These are phyloP conservation scores for Riparia riparia DNA, from an alignment of 2,113 vertebrate species.

Conservation along the genomic window DNA sequence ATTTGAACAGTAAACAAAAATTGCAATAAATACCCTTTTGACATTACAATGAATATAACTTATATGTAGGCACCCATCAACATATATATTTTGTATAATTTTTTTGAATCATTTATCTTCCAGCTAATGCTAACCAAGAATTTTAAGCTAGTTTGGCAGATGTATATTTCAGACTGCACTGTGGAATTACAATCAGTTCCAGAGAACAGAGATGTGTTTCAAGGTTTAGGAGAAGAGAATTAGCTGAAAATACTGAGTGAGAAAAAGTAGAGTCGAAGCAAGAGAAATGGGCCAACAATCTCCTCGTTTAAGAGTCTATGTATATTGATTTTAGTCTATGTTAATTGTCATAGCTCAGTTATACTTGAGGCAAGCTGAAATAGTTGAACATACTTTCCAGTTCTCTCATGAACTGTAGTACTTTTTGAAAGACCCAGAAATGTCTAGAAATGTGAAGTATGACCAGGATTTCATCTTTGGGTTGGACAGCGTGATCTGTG, in stretches of 20 bases:
- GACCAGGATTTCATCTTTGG: background rate
- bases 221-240: background rate
- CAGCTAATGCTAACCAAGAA: background rate
- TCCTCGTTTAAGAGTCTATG: background rate
- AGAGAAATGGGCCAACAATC: background rate
- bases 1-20: conserved; percentile 8
- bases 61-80: background rate
- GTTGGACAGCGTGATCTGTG: background rate
- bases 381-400: background rate
- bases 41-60: background rate
- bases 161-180: background rate
- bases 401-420: background rate
- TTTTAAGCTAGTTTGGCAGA: background rate
- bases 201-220: background rate
- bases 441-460: background rate
- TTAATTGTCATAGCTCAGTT: background rate
- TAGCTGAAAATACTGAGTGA: background rate
- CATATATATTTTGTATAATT: background rate
- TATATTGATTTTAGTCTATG: background rate
- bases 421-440: background rate
- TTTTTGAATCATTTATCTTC: background rate
- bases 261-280: background rate
- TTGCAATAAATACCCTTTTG: background rate
- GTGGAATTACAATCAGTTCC: background rate
- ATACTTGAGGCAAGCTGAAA: background rate